Evolutionary conservation across 1,140 invertebrate genomes (phyloP).

Genomic region (Brachystomella parvula): DNA sequence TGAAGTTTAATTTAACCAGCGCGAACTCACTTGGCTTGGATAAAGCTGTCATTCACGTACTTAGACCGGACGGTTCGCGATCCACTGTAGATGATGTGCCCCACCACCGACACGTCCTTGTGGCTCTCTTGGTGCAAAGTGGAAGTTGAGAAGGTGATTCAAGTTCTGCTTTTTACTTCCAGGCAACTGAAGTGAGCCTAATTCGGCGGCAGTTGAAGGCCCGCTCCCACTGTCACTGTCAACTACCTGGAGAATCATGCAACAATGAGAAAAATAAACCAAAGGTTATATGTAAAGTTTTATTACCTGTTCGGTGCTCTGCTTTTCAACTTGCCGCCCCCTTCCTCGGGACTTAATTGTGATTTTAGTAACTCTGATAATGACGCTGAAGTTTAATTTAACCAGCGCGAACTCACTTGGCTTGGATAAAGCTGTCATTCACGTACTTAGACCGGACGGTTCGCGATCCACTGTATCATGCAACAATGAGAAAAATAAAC

Average conservation of each 20-base stretch:
- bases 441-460: slow-evolving; percentile 62
- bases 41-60: slow-evolving; percentile 85
- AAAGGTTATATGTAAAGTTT: slow-evolving; percentile 21
- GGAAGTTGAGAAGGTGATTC: slow-evolving; percentile 85
- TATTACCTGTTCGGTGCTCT: too few species aligned
- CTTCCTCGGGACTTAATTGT: slow-evolving; percentile 37
- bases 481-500: slow-evolving; percentile 22
- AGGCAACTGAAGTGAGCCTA: slow-evolving; percentile 65
- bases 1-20: slow-evolving; percentile 2
- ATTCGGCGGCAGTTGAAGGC: slow-evolving; percentile 59
- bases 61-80: slow-evolving; percentile 49
- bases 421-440: slow-evolving; percentile 87
- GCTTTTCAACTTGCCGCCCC: too few species aligned
- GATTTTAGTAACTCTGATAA: not conserved
- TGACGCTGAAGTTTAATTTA: not conserved
- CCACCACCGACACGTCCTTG: slow-evolving; percentile 32
- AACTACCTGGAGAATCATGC: slow-evolving; percentile 46
- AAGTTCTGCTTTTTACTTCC: slow-evolving; percentile 85
- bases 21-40: slow-evolving; percentile 75
- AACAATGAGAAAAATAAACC: slow-evolving; percentile 21
- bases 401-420: slow-evolving; percentile 58
- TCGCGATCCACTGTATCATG: slow-evolving; percentile 37
- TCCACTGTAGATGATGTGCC: not conserved
- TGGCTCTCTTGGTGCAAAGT: slow-evolving; percentile 58
- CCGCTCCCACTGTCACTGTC: slow-evolving; percentile 36